Conservation (phyloP, 2,888 invertebrate genomes). For the Macrostomum cliftonense region DNA sequence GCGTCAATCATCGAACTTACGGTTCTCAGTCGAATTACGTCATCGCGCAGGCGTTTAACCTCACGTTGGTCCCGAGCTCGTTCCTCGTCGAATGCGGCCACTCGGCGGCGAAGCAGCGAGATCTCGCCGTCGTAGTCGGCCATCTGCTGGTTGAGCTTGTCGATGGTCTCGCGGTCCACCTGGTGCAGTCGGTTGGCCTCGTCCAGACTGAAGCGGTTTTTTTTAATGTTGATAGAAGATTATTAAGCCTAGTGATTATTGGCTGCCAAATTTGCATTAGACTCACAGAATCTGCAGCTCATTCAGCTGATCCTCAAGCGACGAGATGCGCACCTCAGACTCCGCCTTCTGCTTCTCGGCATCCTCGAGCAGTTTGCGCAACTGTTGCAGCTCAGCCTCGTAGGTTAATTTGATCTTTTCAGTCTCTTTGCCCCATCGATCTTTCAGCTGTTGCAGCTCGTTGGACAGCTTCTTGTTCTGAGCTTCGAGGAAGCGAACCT, state of each 20-base stretch:
- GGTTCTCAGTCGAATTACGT: slow-evolving; percentile 2
- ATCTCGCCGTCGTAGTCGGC: slow-evolving; percentile 12
- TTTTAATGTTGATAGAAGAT: background rate
- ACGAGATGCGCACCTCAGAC: slow-evolving; percentile 38
- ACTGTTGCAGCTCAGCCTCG: slow-evolving; percentile 40
- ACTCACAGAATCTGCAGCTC: slow-evolving; percentile 22
- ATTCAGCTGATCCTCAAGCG: slow-evolving; percentile 38
- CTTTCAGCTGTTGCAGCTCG: slow-evolving; percentile 30
- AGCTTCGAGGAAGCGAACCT: slow-evolving; percentile 35
- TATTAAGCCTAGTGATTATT: no score
- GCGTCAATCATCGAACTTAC: background rate
- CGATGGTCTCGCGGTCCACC: slow-evolving; percentile 12
- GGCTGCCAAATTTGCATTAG: no score
- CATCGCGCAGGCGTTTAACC: slow-evolving; percentile 9
- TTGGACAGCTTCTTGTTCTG: slow-evolving; percentile 34
- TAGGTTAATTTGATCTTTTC: slow-evolving; percentile 37
- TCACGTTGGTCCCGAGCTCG: slow-evolving; percentile 10
- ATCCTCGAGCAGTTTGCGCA: slow-evolving; percentile 39
- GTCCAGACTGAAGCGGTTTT: no score
- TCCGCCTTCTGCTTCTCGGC: slow-evolving; percentile 39
- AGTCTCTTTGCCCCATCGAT: slow-evolving; percentile 32
- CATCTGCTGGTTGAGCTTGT: slow-evolving; percentile 12
- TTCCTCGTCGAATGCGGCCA: slow-evolving; percentile 10
- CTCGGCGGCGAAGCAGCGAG: slow-evolving; percentile 6
- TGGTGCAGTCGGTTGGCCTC: slow-evolving; percentile 8